Evolutionary conservation across 2,797 vertebrate genomes (phyloP), one percentile per base, ranked within the genome.

Genomic region (Rhinoraja longicauda): DNA sequence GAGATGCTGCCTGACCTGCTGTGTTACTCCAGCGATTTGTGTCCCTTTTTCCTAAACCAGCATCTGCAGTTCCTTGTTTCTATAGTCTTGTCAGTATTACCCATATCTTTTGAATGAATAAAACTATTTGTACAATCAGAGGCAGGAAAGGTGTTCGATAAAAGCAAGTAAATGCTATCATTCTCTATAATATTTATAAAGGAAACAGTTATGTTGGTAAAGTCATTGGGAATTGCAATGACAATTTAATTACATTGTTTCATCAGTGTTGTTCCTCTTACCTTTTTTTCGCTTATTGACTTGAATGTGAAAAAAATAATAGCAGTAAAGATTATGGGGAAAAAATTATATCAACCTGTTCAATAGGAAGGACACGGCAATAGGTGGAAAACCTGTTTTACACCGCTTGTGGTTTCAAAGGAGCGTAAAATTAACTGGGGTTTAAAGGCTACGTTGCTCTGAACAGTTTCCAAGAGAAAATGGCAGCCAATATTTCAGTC

Each of bases 231-330:
- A 77, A 36, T 32, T 36, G 9, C 9, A 76, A n/a, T 24, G 29
- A 29, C 62, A 26, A 86, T 86, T 10, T 32, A 8, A 7, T 32
- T 64, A 17, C 1, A 19, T 62, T 15, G 26, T 64, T 73, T 91
- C 39, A 45, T 91, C 45, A 45, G 72, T 91, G 24, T 26, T 92
- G 24, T 90, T 39, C 39, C 26, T 75, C 70, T 5, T 92, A 70
- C 21, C 39, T 45, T 8, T 53, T 72, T 45, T 75, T 19, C 1
- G 21, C 29, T 21, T 91, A 92, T 17, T 92, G 26, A 24, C 29
- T 72, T 73, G 36, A 92, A 92, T 75, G 39, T 92, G 29, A 75
- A 57, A 53, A 75, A 57, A 53, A 92, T 92, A 24, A 92, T 39
- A 75, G 64, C 36, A 39, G 24, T 70, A 73, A 92, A 92, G 70